phyloP scores from a whole-genome alignment of 2,888 invertebrate genomes.

The Cheilosia variabilis region DNA sequence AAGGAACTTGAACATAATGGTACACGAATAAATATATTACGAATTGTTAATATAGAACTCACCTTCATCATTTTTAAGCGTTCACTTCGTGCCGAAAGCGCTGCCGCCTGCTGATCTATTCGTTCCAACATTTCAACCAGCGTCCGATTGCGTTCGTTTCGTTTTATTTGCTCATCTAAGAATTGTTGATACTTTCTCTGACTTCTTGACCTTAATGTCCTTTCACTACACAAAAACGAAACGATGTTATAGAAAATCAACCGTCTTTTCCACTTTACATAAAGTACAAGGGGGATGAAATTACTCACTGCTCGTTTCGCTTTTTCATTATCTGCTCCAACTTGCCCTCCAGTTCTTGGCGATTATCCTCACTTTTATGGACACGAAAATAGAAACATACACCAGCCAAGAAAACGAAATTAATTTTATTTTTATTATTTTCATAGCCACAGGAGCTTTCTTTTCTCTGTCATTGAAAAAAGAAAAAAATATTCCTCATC shows the following conservation, averaged over 20 bases:
- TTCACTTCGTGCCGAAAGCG: conserved; percentile 86
- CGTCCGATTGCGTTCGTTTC: conserved; percentile 86
- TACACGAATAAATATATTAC: neutral
- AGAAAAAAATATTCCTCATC: conserved; percentile 24
- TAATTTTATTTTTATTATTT: conserved; percentile 68
- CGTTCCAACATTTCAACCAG: conserved; percentile 85
- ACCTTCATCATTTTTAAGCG: conserved; percentile 85
- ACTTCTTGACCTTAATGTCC: conserved; percentile 79
- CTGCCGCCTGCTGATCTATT: conserved; percentile 85
- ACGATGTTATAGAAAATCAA: conserved; percentile 44
- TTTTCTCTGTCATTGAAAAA: conserved; percentile 24
- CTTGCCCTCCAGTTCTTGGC: conserved; percentile 85
- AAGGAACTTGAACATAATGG: neutral
- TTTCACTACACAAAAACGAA: conserved; percentile 79
- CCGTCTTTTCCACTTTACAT: conserved; percentile 40
- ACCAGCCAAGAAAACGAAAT: conserved; percentile 46
- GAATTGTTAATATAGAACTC: conserved; percentile 58
- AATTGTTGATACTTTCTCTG: conserved; percentile 82
- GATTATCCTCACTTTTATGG: conserved; percentile 84
- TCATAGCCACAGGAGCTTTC: conserved; percentile 36
- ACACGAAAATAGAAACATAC: conserved; percentile 53
- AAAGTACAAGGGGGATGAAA: conserved; percentile 35
- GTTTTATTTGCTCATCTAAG: conserved; percentile 85
- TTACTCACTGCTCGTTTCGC: conserved; percentile 85
- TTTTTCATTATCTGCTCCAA: conserved; percentile 85